Percentiles rank a stretch among this genome's conserved stretches.
Evolutionary conservation across 2,113 vertebrate genomes (phyloP).

Genomic region (Chaetops frenatus): DNA sequence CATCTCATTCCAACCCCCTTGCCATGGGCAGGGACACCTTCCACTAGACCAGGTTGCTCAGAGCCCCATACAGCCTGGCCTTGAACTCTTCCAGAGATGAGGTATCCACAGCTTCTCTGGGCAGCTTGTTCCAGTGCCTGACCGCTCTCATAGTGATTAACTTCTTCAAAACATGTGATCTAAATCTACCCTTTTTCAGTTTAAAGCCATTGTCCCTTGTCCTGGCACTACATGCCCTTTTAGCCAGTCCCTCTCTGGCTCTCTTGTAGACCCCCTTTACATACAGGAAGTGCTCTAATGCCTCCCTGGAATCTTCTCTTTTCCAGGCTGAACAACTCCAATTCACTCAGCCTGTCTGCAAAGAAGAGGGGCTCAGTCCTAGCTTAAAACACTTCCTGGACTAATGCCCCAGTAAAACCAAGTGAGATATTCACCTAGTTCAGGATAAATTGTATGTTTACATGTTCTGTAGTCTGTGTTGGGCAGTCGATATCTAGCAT

Average conservation of each 20-base stretch:
- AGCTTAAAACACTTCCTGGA: neutral
- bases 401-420: neutral
- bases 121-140: neutral
- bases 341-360: neutral
- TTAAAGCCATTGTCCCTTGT: neutral
- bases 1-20: neutral
- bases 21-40: neutral
- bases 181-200: neutral
- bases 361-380: neutral
- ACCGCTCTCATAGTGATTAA: neutral
- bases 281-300: neutral
- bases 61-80: neutral
- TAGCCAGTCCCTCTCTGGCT: neutral
- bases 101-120: neutral
- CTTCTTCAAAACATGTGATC: neutral
- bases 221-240: neutral
- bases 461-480: neutral
- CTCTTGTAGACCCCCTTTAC: neutral
- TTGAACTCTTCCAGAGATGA: neutral
- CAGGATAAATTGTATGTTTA: neutral
- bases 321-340: neutral
- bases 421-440: neutral
- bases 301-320: neutral
- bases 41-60: neutral
- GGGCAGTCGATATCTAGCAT: neutral